Conservation (phyloP, 1,140 invertebrate genomes). For the Rhopalosiphum maidis region DNA sequence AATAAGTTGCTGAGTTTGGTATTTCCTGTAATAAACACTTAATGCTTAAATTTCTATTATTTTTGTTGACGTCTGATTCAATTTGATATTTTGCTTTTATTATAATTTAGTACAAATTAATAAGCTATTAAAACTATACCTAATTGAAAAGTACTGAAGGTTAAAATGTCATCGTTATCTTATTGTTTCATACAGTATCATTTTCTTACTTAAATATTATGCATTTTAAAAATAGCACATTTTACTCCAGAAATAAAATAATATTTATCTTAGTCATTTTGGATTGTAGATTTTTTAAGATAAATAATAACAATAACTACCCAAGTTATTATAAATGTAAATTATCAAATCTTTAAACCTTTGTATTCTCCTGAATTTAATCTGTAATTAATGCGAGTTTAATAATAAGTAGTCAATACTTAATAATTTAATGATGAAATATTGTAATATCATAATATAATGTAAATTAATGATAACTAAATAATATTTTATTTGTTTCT, state of each 20-base stretch:
- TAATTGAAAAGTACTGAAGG: neutral
- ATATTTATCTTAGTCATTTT: neutral
- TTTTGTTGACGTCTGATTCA: neutral
- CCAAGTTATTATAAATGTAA: neutral
- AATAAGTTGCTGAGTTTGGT: neutral
- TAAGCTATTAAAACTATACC: neutral
- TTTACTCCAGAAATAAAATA: neutral
- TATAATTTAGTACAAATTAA: neutral
- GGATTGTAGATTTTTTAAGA: neutral
- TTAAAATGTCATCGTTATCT: constrained; percentile 1
- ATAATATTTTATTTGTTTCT: neutral
- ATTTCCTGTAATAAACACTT: neutral
- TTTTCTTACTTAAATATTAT: neutral
- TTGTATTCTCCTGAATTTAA: neutral
- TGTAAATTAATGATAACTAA: neutral
- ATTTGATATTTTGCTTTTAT: neutral
- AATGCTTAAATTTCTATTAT: neutral
- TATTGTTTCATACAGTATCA: neutral
- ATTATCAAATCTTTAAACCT: neutral
- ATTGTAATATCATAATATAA: neutral
- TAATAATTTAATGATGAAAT: neutral
- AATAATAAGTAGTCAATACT: neutral
- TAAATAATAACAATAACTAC: neutral
- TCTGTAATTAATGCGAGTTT: neutral
- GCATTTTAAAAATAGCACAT: neutral